These are phyloP conservation scores for Corythornis madagascariensis DNA, from an alignment of 2,113 vertebrate genomes.

Conservation along the genomic window DNA sequence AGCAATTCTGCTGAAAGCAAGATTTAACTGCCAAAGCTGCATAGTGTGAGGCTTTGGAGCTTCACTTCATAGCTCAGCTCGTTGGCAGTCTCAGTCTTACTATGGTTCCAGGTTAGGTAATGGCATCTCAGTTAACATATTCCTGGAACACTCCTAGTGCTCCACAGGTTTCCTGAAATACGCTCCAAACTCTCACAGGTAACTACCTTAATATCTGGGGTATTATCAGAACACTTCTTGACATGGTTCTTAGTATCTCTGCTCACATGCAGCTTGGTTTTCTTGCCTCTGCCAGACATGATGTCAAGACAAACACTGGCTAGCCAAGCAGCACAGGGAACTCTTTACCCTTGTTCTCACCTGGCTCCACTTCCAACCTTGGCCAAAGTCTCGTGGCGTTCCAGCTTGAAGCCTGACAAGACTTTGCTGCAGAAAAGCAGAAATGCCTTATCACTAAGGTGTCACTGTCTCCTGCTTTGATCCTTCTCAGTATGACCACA, in stretches of 20 bases:
- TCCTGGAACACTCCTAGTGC: not conserved
- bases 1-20: not conserved
- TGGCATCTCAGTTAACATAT: slow-evolving; percentile 6
- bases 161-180: not conserved
- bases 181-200: not conserved
- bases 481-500: no score
- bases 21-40: not conserved
- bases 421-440: not conserved
- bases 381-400: not conserved
- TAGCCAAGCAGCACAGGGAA: not conserved
- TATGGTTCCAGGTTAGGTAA: not conserved
- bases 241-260: not conserved
- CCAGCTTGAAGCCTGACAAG: not conserved
- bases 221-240: not conserved
- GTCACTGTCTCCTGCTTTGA: not conserved
- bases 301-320: not conserved
- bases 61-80: not conserved
- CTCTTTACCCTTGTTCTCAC: not conserved
- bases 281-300: not conserved
- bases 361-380: not conserved
- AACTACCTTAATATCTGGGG: not conserved
- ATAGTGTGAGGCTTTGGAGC: not conserved
- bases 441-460: not conserved
- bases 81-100: not conserved
- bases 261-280: not conserved